Conservation (phyloP, 2,797 vertebrate species). For the Intellagama lesueurii region DNA sequence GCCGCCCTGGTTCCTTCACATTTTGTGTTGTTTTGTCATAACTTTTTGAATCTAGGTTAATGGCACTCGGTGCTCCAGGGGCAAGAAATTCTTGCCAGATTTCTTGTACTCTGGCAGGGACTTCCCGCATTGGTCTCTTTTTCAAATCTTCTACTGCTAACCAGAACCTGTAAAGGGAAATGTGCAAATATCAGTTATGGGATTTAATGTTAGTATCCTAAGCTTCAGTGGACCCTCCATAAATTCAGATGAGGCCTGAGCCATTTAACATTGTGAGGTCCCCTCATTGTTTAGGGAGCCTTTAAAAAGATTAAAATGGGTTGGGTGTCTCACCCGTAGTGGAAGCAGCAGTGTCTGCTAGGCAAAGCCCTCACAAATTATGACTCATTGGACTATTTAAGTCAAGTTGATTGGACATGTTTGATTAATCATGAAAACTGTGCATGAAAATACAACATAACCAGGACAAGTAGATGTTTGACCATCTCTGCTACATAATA, state of each 20-base stretch:
- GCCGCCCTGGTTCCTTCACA: constrained; percentile 94
- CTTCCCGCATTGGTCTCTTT: constrained; percentile 93
- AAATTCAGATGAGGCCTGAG: neutral
- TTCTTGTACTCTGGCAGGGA: constrained; percentile 92
- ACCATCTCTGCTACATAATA: neutral
- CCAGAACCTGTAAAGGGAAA: constrained; percentile 87
- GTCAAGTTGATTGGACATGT: neutral
- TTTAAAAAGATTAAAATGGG: neutral
- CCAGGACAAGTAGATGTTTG: neutral
- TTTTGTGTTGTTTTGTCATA: constrained; percentile 97
- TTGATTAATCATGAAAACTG: neutral
- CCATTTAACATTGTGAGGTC: neutral
- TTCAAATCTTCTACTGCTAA: constrained; percentile 95
- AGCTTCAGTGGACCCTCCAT: neutral
- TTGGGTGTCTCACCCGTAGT: neutral
- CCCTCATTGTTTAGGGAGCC: too few species aligned
- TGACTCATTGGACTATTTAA: neutral
- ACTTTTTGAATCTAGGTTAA: constrained; percentile 97
- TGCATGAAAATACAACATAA: neutral
- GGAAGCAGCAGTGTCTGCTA: too few species aligned
- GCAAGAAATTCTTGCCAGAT: constrained; percentile 98
- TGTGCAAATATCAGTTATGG: neutral
- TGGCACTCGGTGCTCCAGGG: constrained; percentile 94
- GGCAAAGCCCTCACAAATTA: neutral
- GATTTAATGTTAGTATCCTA: neutral